Evolutionary conservation across 2,113 vertebrate genomes (phyloP), one percentile per base, ranked within the genome.

Genomic region (Triplophysa tibetana): DNA sequence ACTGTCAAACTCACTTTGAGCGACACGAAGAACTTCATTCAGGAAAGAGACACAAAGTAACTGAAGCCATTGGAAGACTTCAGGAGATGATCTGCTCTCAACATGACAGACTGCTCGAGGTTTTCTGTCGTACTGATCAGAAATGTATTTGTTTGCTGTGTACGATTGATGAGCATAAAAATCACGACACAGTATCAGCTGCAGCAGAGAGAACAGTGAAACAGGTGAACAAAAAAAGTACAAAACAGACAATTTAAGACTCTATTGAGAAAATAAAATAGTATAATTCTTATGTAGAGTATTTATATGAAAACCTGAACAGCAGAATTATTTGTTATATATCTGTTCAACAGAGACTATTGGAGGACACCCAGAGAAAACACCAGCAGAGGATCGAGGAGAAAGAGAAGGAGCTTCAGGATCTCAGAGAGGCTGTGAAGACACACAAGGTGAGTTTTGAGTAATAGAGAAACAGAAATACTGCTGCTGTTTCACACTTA

Each of bases 151-250:
- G 67, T 52, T 69, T 26, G 9, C 1, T 69, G 23, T 69, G 67
- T 17, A 11, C 4, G 14, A 52, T 69, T 45, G 67, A 52, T 17
- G 67, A 69, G 10, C 67, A 69, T 14, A 50, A 48, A 72, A 50
- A 16, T 52, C 67, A 69, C 1, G 13, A 52, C 21, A 50, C 14
- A 10, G 67, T 50, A 26, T 6, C 45, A 10, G 45, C 45, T 24
- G 45, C 48, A 69, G 45, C 45, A 50, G 69, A 72, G 69, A 56
- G 26, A 56, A 6, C 50, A 8, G 50, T 38, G 69, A 56, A 72
- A 72, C 50, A 50, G 23, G 67, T 24, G 21, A 26, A 48, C 16
- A 45, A 45, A 45, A 11, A 45, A 45, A 45, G n/a, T 45, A 11
- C 1, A 45, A 10, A 45, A 33, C 33, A 33, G 33, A 33, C 3